Conservation (phyloP, 1,140 invertebrate species). For the Magallana ariakensis region DNA sequence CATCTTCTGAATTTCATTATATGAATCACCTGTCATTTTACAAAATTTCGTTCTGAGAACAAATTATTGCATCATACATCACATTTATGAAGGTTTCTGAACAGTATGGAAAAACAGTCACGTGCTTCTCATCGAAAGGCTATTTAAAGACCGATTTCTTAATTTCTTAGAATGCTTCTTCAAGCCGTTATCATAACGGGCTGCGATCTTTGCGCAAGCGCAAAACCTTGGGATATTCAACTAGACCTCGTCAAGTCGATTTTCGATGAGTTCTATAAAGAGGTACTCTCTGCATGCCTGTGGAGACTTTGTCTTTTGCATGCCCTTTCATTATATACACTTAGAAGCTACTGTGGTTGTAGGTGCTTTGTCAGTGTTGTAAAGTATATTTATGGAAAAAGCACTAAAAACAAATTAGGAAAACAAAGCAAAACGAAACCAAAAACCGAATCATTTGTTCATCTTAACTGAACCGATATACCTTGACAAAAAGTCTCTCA, state of each 20-base stretch:
- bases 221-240: conserved; percentile 92
- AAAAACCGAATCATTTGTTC: too few species aligned
- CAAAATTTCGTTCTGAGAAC: too few species aligned
- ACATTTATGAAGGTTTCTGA: too few species aligned
- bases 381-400: background rate
- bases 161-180: conserved; percentile 71
- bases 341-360: background rate
- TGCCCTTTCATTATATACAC: background rate
- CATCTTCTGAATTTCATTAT: too few species aligned
- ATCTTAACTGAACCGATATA: too few species aligned
- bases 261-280: conserved; percentile 92
- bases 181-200: conserved; percentile 90
- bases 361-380: background rate
- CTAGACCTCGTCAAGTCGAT: conserved; percentile 89
- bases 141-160: background rate
- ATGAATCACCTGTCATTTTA: too few species aligned
- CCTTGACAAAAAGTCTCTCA: too few species aligned
- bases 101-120: too few species aligned
- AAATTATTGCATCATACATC: too few species aligned
- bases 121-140: too few species aligned
- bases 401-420: too few species aligned
- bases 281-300: conserved; percentile 80
- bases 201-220: conserved; percentile 89
- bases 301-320: background rate
- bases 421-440: too few species aligned